Base-by-base conservation (phyloP, 2,113 vertebrate species). In the Saguinus imperator region DNA sequence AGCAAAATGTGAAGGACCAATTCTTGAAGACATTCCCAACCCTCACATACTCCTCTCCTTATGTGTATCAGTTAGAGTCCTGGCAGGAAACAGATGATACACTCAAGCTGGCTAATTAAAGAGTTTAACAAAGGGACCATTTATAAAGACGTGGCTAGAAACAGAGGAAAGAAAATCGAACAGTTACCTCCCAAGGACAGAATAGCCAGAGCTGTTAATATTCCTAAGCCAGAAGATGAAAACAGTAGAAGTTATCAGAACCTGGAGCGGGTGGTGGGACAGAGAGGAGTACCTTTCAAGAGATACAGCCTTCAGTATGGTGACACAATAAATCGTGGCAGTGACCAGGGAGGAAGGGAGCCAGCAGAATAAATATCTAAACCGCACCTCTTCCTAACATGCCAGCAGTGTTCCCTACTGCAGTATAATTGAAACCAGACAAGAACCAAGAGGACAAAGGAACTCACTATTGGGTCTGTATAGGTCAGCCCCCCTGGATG, bases 41-140 rank as follows among this genome's bases (percentile, higher is more conserved):
- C 32, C n/a, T 93, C 52, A 82, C 25, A 61, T 4, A 32, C 10
- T 64, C 27, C 58, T 37, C 18, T 96, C n/a, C 79, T 85, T n/a
- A 48, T 45, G 83, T 37, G 32, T n/a, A 75, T 92, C 40, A 82
- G 27, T 68, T 43, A 93, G 82, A 91, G 48, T 83, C 48, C 58
- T 91, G 64, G n/a, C 37, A 86, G 87, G 23, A 82, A 87, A 66
- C 82, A 95, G 96, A 95, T 52, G 82, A 68, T 40, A 43, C 5
- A 5, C 32, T 68, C 48, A 75, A 66, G 37, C 18, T 35, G 61
- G 48, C 45, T 86, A 88, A 83, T 80, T 87, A 84, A 40, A 66
- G 43, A 52, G 43, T 72, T 83, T 64, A 87, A 84, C 72, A 93
- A 92, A 92, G 43, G n/a, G 76, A 52, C 12, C 64, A 43, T 85